Evolutionary conservation across 1,140 invertebrate genomes (phyloP).

Genomic region (Eciton burchellii): DNA sequence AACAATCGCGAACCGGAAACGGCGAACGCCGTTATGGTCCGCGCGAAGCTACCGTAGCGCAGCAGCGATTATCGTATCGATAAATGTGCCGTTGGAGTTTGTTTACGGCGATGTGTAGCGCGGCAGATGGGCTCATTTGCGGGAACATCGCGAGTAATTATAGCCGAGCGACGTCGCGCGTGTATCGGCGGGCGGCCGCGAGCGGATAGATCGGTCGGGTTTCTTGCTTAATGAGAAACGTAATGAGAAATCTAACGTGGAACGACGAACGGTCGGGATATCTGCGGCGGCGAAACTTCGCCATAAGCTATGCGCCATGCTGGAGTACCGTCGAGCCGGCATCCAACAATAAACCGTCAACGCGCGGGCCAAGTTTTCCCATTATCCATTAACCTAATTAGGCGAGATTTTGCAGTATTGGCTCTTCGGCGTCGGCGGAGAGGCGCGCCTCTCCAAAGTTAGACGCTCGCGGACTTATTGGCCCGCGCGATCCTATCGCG

Average conservation of each 20-base stretch:
- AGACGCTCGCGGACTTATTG: slow-evolving; percentile 42
- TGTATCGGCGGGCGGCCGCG: not conserved
- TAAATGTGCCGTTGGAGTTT: slow-evolving; percentile 44
- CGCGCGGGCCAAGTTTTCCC: slow-evolving; percentile 79
- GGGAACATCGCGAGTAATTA: slow-evolving; percentile 71
- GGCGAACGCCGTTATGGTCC: not conserved
- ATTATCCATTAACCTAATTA: slow-evolving; percentile 84
- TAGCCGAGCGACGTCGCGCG: slow-evolving; percentile 32
- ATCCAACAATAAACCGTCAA: slow-evolving; percentile 82
- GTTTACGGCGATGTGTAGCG: slow-evolving; percentile 32
- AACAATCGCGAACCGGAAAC: not conserved
- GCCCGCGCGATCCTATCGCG: not conserved
- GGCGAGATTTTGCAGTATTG: slow-evolving; percentile 79
- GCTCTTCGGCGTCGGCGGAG: slow-evolving; percentile 63
- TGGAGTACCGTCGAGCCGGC: slow-evolving; percentile 72
- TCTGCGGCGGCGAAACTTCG: slow-evolving; percentile 62
- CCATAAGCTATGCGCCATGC: slow-evolving; percentile 76
- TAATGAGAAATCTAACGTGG: slow-evolving; percentile 62
- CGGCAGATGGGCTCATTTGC: slow-evolving; percentile 59
- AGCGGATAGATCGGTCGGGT: slow-evolving; percentile 23
- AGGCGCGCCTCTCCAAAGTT: slow-evolving; percentile 69
- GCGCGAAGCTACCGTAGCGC: slow-evolving; percentile 40
- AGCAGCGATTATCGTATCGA: slow-evolving; percentile 69
- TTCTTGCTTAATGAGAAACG: slow-evolving; percentile 76
- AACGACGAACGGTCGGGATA: slow-evolving; percentile 47